Conservation (phyloP, 2,113 vertebrate genomes). For the Colossoma macropomum region DNA sequence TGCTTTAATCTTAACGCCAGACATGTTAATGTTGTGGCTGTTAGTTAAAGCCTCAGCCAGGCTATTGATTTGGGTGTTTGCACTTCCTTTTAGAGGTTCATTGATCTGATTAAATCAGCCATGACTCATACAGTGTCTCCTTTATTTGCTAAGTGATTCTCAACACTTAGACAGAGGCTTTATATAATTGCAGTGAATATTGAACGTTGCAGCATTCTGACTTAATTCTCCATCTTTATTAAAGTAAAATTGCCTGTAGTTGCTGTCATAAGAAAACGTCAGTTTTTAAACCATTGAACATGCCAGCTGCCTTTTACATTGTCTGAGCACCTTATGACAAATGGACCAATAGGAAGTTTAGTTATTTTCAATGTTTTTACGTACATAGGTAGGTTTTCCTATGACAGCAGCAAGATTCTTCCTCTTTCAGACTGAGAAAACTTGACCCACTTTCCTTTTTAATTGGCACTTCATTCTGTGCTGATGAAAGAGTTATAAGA, state of each 20-base stretch:
- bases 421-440: neutral
- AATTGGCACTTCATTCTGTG: neutral
- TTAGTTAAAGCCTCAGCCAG: neutral
- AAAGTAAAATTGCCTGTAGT: neutral
- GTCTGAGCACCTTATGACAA: no score
- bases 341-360: no score
- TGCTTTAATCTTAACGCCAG: slow-evolving; percentile 33
- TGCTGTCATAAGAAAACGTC: neutral
- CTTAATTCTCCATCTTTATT: no score
- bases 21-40: neutral
- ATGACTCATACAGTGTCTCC: neutral
- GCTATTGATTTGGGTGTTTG: slow-evolving; percentile 11
- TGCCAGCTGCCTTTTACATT: no score
- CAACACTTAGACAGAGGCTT: neutral
- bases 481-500: neutral
- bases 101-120: slow-evolving; percentile 26
- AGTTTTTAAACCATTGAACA: neutral
- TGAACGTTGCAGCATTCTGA: neutral
- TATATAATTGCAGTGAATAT: neutral
- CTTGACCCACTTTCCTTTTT: neutral
- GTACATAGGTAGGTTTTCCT: no score
- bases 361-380: no score
- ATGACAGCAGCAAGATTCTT: neutral
- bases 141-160: slow-evolving; percentile 15
- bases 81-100: neutral